Conservation (phyloP, 1,140 invertebrate genomes). For the Hypsibius dujardini region DNA sequence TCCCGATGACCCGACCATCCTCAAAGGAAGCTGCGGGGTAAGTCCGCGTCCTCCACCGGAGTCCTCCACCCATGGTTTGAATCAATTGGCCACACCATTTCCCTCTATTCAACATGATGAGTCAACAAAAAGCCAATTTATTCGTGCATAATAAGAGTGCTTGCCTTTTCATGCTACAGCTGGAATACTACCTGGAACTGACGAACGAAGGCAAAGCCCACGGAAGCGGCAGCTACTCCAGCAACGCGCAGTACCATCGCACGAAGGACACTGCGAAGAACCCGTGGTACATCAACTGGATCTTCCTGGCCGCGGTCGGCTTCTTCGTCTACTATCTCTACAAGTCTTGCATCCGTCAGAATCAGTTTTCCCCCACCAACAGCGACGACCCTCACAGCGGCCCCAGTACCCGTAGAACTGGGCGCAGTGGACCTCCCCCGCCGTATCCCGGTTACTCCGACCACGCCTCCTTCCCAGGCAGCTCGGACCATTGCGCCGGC, state of each 20-base stretch:
- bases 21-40: slow-evolving; percentile 42
- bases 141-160: too few relatives aligned
- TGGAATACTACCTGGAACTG: too few relatives aligned
- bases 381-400: background rate
- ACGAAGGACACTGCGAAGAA: slow-evolving; percentile 22
- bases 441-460: background rate
- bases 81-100: background rate
- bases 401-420: background rate
- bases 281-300: slow-evolving; percentile 26
- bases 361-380: background rate
- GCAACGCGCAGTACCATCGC: slow-evolving; percentile 23
- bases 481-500: background rate
- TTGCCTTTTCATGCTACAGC: too few relatives aligned
- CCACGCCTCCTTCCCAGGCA: background rate
- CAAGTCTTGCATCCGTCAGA: slow-evolving; percentile 32
- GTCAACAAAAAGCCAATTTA: too few relatives aligned
- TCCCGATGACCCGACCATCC: slow-evolving; percentile 40
- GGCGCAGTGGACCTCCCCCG: background rate
- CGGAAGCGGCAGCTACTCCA: slow-evolving; percentile 27
- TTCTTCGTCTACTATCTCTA: slow-evolving; percentile 35
- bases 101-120: background rate
- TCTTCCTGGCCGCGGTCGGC: slow-evolving; percentile 29
- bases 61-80: background rate
- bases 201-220: too few relatives aligned
- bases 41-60: slow-evolving; percentile 22